Base-by-base conservation (phyloP, 2,888 invertebrate genomes). In the Strigamia transsilvanica region DNA sequence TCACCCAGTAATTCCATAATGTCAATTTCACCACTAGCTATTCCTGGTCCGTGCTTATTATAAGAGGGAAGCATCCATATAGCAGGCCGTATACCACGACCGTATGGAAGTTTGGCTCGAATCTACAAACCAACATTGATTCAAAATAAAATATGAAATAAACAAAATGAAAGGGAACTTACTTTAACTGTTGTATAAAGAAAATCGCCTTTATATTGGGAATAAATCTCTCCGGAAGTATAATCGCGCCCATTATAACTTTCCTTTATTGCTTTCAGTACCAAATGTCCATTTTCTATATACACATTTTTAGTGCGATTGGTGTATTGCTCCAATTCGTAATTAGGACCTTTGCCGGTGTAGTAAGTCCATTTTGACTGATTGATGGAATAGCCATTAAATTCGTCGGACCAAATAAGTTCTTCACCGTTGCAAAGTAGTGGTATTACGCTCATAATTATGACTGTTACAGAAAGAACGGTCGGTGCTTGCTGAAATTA, bases 61-160 rank as follows among this genome's bases (percentile, higher is more conserved):
- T 79, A 32, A 18, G 79, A 6, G 13, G 79, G 79, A 2, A 34
- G 38, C 79, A 79, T 79, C 79, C 79, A 79, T 4, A 79, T 32
- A 32, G 79, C 79, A 38, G 79, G 79, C 79, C 79, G 34, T 38
- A 79, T 4, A 18, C 79, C 79, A 12, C 34, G 79, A 15, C 79
- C 79, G 15, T 27, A 18, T 2, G 79, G 79, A 3, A 79, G 79
- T 79, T 79, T 79, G 15, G 79, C 79, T 32, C 79, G 12, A 12
- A 79, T 15, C 79, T 79, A 7, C 34, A 79, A 79, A 18, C 21
- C 9, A 73, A 27, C 15, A 15, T 12, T 18, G 4, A 79, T 32
- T 15, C 34, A 34, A 12, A 32, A 34, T 38, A 79, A n/a, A 27
- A 12, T 34, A 34, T 12, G 18, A 79, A 12, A 34, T 12, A 12